Base-by-base conservation (phyloP, 1,140 invertebrate genomes). In the Augochlora pura region DNA sequence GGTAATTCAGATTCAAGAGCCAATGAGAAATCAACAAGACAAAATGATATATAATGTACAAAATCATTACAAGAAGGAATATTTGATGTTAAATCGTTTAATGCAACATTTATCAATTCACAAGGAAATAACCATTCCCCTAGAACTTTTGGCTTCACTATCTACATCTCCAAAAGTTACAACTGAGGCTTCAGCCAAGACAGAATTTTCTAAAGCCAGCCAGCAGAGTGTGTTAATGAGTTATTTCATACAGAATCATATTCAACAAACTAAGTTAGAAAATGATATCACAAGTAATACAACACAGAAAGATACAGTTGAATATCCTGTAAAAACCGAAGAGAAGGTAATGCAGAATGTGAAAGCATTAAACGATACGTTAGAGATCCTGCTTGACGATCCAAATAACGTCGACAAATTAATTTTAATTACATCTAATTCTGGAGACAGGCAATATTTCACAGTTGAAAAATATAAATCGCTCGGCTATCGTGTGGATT, bases 361-460 rank as follows among this genome's bases (percentile, higher is more conserved):
- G 65, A 12, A 69, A 62, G n/a, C n/a, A 39, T 7, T 68, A 8
- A 60, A 59, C 6, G 38, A 16, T 27, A 32, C 27, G 18, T 38
- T 60, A 38, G 23, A 76, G 4, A 27, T 39, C 7, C 3, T 80
- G 32, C 49, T 84, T 12, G 21, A 86, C 12, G 72, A 70, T 27
- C 38, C 63, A 49, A 75, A 85, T 12, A 21, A 52, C 21, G 69
- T 80, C 8, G 85, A 88, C 42, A 87, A 54, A 69, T 71, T 91
- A 10, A 82, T 91, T 70, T 78, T 77, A 21, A 78, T 91, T 14
- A 80, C 38, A 2, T 87, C 90, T 66, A 84, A 85, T 79, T 52
- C 89, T 2, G 89, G 88, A 23, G 77, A 85, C 25, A 88, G 77
- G 54, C 77, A 89, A 25, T 92, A 90, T 39, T 67, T 91, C 25